phyloP scores from a whole-genome alignment of 2,888 invertebrate genomes.

The Pteria penguin region DNA sequence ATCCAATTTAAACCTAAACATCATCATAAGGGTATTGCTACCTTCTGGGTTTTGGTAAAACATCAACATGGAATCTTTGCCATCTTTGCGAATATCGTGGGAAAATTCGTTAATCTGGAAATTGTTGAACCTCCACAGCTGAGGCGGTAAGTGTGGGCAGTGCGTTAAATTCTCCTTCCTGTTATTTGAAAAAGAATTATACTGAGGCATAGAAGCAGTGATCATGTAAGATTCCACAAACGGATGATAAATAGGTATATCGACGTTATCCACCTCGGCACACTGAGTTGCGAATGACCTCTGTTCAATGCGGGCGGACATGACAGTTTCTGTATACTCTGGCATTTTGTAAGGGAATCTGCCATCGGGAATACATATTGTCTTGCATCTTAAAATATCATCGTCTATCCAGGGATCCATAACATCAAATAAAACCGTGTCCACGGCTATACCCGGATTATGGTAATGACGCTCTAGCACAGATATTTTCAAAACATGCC shows the following conservation, averaged over 20 bases:
- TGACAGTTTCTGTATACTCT: not conserved
- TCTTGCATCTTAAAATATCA: conserved; percentile 57
- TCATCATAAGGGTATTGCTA: conserved; percentile 36
- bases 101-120: conserved; percentile 20
- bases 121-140: conserved; percentile 58
- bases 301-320: conserved; percentile 42
- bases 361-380: conserved; percentile 52
- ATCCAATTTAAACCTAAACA: conserved; percentile 54
- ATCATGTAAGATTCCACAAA: conserved; percentile 54
- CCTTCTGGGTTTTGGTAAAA: conserved; percentile 15
- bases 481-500: conserved; percentile 47
- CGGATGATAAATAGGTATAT: conserved; percentile 61
- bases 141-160: conserved; percentile 58
- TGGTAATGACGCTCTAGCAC: conserved; percentile 1
- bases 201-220: conserved; percentile 59
- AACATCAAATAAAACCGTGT: conserved; percentile 55
- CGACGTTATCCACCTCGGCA: conserved; percentile 65
- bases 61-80: conserved; percentile 46
- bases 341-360: conserved; percentile 24
- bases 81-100: conserved; percentile 18
- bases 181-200: conserved; percentile 58
- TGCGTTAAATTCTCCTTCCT: conserved; percentile 55
- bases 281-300: conserved; percentile 64
- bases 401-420: conserved; percentile 52
- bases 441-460: conserved; percentile 53